Percentiles rank a stretch among this genome's conserved stretches.
These are phyloP conservation scores for Drosophila percnosoma DNA, from an alignment of 2,888 invertebrate genomes.

Conservation along the genomic window DNA sequence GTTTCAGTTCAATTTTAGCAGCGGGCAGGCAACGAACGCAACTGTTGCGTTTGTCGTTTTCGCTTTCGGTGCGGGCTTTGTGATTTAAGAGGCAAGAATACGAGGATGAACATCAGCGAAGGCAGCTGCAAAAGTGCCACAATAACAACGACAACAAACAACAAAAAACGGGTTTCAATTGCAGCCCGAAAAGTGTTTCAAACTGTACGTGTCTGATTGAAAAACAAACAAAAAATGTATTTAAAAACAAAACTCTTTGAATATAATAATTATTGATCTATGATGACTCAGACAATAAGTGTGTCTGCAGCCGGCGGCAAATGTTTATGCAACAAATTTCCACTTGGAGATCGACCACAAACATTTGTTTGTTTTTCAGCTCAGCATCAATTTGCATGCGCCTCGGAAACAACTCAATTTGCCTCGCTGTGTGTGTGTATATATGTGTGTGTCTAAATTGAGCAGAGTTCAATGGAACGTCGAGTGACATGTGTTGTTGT, in stretches of 20 bases:
- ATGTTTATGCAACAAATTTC: constrained; percentile 74
- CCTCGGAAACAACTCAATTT: constrained; percentile 53
- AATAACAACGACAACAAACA: constrained; percentile 18
- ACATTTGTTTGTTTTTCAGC: constrained; percentile 64
- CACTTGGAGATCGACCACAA: constrained; percentile 58
- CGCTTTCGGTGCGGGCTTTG: constrained; percentile 61
- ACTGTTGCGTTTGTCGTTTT: constrained; percentile 56
- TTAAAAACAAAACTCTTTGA: constrained; percentile 18
- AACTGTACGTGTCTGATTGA: constrained; percentile 11
- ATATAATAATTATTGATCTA: constrained; percentile 16
- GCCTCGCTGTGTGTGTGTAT: constrained; percentile 15
- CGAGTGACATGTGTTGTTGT: constrained; percentile 64
- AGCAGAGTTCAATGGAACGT: constrained; percentile 73
- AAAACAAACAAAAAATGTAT: constrained; percentile 1
- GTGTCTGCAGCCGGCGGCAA: constrained; percentile 21
- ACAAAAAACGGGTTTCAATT: constrained; percentile 65
- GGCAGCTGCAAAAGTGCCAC: constrained; percentile 77
- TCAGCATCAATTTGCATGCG: constrained; percentile 57
- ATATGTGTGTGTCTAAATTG: constrained; percentile 7
- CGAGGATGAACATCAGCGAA: constrained; percentile 58
- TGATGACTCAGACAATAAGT: constrained; percentile 53
- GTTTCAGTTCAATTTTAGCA: constrained; percentile 80
- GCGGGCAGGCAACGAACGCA: constrained; percentile 68
- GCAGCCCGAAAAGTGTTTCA: constrained; percentile 52
- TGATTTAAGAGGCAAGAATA: constrained; percentile 65